Evolutionary conservation across 2,888 invertebrate genomes (phyloP), one percentile per base, ranked within the genome.

Genomic region (Clitarchus hookeri): DNA sequence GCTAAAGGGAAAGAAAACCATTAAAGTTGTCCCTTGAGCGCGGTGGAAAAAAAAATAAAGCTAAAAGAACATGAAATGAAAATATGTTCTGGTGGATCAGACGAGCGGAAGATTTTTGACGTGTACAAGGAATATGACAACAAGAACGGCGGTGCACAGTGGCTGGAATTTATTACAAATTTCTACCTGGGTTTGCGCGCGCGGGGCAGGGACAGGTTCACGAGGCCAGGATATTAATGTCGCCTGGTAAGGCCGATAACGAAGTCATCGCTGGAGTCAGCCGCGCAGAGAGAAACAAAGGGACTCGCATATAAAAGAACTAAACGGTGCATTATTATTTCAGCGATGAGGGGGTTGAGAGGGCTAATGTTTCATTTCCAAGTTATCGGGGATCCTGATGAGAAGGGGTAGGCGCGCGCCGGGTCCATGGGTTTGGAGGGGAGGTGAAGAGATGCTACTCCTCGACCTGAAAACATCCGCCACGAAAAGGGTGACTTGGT

Each of bases 11-110:
- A 44, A 9, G 25, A 82, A 82, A 82, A 82, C 82, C 82, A 82
- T 82, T 82, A 82, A 82, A 82, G 82, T 82, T 82, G 27, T 82
- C 36, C 82, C 27, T 26, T 44, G 27, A 36, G 19, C 23, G n/a
- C 19, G 27, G 44, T 23, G 13, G 82, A 27, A 36, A n/a, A 65
- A 65, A 65, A 65, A 48, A 36, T 36, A 36, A 36, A 36, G 8
- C 13, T 53, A 53, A 53, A 19, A 79, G 79, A 82, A 27, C 27
- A 82, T 36, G 82, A 82, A 82, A 82, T 82, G 44, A 82, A 82
- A 82, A 82, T 82, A 82, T 82, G 82, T 82, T 25, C 23, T 82
- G 65, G 65, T 6, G 65, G 65, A 65, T 65, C 65, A 23, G 65
- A 65, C 23, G n/a, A 65, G n/a, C n/a, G 65, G 6, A 65, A 65